Conservation (phyloP, 2,113 vertebrate species). For the Castor canadensis region DNA sequence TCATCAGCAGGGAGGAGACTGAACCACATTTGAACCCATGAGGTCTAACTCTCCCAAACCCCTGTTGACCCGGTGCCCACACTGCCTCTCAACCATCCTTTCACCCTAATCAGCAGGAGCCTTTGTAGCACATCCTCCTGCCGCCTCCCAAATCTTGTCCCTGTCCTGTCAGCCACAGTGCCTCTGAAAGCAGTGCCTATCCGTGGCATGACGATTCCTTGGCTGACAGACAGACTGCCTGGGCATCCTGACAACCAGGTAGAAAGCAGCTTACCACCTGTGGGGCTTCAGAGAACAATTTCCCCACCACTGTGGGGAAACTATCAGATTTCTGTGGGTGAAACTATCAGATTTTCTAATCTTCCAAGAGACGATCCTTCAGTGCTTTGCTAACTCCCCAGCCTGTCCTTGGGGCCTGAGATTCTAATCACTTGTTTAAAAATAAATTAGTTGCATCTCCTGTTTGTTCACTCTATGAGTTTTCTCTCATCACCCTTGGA, state of each 20-base stretch:
- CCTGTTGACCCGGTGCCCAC: not conserved
- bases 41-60: not conserved
- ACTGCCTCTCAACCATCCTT: not conserved
- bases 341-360: not conserved
- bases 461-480: not conserved
- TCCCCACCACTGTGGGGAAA: not conserved
- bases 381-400: not conserved
- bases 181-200: not conserved
- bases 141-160: not conserved
- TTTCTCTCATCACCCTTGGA: conserved; percentile 48
- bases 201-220: not conserved
- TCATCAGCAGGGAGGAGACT: not conserved
- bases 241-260: not conserved
- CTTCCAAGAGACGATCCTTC: not conserved
- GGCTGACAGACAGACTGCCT: not conserved
- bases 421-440: conserved; percentile 32
- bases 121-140: not conserved
- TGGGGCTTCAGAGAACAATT: not conserved
- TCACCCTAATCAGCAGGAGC: not conserved
- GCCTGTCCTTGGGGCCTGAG: not conserved
- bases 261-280: not conserved
- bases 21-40: not conserved
- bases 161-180: not conserved
- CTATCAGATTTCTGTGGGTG: not conserved
- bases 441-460: conserved; percentile 18